A percentile compares a stretch with the other conserved stretches of the same genome.
Conservation (phyloP, 53 echinoderm and acorn worm genomes). For the Stichopus horrens region DNA sequence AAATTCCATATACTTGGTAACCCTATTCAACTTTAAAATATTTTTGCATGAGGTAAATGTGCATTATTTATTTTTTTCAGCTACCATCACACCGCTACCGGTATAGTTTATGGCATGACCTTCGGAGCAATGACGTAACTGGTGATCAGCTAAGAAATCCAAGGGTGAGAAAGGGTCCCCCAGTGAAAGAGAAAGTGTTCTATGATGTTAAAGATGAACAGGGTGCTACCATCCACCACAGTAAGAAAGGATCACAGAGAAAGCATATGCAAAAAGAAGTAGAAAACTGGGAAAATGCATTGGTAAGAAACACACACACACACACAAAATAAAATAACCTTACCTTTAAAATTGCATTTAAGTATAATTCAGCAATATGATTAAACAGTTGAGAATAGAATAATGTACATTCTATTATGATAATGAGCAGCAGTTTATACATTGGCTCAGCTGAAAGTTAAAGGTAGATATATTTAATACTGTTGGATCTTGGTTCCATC, state of each 20-base stretch:
- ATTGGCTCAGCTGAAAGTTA: too few species aligned
- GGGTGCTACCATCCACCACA: slow-evolving; percentile 73
- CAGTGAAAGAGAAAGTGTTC: slow-evolving; percentile 81
- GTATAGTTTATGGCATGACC: slow-evolving; percentile 87
- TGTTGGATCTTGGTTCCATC: too few species aligned
- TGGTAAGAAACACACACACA: slow-evolving; percentile 47
- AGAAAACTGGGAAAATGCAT: slow-evolving; percentile 85
- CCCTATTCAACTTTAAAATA: too few species aligned
- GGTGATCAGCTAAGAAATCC: slow-evolving; percentile 74
- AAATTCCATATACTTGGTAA: too few species aligned
- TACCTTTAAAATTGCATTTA: not conserved
- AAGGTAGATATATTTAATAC: too few species aligned
- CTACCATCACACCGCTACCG: slow-evolving; percentile 75
- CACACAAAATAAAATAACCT: too few species aligned
- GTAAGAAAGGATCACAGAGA: slow-evolving; percentile 63
- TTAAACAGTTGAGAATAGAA: too few species aligned
- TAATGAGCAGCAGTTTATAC: too few species aligned
- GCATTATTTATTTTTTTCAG: slow-evolving; percentile 24
- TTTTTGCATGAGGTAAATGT: too few species aligned
- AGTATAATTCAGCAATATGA: too few species aligned
- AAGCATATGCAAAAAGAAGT: slow-evolving; percentile 58
- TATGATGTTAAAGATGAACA: slow-evolving; percentile 73
- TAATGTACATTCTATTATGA: too few species aligned
- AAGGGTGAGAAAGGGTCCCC: slow-evolving; percentile 73
- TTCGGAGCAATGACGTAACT: slow-evolving; percentile 71